Evolutionary conservation across 2,113 vertebrate genomes (phyloP).

Genomic region (Haliaeetus leucogaster): DNA sequence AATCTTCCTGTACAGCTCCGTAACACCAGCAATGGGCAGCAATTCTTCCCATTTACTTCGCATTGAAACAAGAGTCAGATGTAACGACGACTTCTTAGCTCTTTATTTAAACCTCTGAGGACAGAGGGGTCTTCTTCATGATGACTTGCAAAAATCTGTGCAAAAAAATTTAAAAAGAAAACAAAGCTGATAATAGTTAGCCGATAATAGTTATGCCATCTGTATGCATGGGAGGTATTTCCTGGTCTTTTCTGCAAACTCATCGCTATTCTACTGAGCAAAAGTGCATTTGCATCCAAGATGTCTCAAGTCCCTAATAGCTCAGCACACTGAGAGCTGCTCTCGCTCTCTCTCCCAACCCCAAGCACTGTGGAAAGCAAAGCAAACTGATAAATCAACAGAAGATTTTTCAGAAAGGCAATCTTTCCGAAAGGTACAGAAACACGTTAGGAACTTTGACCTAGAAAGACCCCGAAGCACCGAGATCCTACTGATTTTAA

Average conservation of each 20-base stretch:
- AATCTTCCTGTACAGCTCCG: background rate
- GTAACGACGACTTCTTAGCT: background rate
- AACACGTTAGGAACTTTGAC: background rate
- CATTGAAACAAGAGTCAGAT: background rate
- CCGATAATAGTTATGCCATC: background rate
- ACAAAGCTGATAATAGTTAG: background rate
- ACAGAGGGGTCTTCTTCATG: background rate
- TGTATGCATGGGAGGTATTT: constrained; percentile 35
- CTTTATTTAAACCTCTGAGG: background rate
- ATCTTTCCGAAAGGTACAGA: background rate
- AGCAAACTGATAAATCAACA: background rate
- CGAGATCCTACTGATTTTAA: background rate
- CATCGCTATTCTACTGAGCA: constrained; percentile 43
- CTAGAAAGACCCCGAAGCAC: background rate
- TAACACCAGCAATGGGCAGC: background rate
- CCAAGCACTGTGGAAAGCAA: background rate
- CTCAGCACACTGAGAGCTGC: background rate
- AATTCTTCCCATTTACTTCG: background rate
- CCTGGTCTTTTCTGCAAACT: constrained; percentile 45
- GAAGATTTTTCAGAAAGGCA: background rate
- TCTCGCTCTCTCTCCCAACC: background rate
- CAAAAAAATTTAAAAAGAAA: background rate
- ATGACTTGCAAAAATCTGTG: background rate
- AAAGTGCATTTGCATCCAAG: constrained; percentile 19
- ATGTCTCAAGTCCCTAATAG: background rate